Percentiles rank a stretch among this genome's conserved stretches.
phyloP scores from a whole-genome alignment of 2,797 vertebrate species.

The Crypturellus tataupa region DNA sequence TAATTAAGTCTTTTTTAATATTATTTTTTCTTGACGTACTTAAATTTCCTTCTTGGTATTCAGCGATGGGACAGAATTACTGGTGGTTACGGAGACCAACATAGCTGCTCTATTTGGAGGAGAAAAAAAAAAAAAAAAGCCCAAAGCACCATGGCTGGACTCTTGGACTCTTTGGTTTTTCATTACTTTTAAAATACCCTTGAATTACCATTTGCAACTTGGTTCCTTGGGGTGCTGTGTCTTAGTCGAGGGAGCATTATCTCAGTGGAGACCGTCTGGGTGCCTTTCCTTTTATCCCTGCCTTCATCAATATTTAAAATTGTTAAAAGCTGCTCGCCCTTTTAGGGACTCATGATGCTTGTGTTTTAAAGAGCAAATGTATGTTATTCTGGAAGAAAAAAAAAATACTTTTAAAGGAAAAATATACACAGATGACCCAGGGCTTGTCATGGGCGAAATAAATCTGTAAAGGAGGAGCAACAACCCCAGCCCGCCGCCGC shows the following conservation, averaged over 20 bases:
- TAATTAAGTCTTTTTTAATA: not conserved
- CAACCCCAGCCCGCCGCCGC: too few species aligned
- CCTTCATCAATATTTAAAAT: too few species aligned
- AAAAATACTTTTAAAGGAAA: not conserved
- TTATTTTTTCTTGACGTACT: not conserved
- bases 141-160: accelerated
- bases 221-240: not conserved
- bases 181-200: too few species aligned
- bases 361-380: accelerated
- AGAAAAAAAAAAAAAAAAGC: too few species aligned
- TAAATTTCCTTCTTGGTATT: not conserved
- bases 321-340: not conserved
- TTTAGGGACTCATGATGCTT: not conserved
- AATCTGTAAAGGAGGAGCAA: too few species aligned
- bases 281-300: not conserved
- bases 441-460: accelerated
- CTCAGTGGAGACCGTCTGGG: accelerated
- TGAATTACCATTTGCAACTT: not conserved
- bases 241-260: not conserved
- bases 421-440: accelerated
- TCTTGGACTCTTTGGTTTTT: not conserved
- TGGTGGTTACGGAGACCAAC: not conserved
- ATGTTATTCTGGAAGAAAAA: not conserved
- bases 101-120: not conserved
- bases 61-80: not conserved